Conservation (phyloP, 2,113 vertebrate genomes). For the Etheostoma cragini region DNA sequence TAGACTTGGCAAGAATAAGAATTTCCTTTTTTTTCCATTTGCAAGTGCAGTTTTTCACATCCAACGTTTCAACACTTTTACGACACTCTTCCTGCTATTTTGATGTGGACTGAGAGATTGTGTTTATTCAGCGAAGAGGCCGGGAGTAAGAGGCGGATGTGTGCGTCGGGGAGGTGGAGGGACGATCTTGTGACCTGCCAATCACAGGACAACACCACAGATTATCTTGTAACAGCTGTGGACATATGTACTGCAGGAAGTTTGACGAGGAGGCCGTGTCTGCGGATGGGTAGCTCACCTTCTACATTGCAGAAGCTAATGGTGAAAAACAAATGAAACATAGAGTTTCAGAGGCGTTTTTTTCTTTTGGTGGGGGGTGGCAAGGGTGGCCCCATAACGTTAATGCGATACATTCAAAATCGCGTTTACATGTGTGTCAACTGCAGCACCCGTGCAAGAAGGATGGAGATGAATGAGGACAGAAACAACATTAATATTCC, state of each 20-base stretch:
- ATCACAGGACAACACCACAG: slow-evolving; percentile 7
- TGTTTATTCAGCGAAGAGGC: slow-evolving; percentile 53
- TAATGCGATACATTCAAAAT: no score
- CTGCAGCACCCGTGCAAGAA: no score
- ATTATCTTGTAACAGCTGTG: slow-evolving; percentile 23
- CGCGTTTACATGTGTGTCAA: no score
- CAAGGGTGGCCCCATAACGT: no score
- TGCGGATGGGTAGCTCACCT: neutral
- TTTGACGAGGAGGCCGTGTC: slow-evolving; percentile 3
- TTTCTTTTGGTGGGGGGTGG: no score
- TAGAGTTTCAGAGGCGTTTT: neutral
- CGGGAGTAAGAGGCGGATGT: slow-evolving; percentile 22
- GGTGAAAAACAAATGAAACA: slow-evolving; percentile 2
- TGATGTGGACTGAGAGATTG: slow-evolving; percentile 43
- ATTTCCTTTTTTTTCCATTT: slow-evolving; percentile 39
- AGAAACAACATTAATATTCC: no score
- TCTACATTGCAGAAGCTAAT: slow-evolving; percentile 2
- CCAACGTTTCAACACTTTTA: slow-evolving; percentile 52
- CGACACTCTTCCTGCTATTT: slow-evolving; percentile 63
- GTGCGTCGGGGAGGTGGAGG: neutral
- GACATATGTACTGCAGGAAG: slow-evolving; percentile 13
- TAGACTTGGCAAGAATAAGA: slow-evolving; percentile 33
- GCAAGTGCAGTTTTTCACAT: slow-evolving; percentile 49
- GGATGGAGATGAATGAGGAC: no score
- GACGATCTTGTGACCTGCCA: slow-evolving; percentile 39